A percentile compares a stretch with the other conserved stretches of the same genome.
phyloP scores from a whole-genome alignment of 2,797 vertebrate genomes.

The Loriculus beryllinus region DNA sequence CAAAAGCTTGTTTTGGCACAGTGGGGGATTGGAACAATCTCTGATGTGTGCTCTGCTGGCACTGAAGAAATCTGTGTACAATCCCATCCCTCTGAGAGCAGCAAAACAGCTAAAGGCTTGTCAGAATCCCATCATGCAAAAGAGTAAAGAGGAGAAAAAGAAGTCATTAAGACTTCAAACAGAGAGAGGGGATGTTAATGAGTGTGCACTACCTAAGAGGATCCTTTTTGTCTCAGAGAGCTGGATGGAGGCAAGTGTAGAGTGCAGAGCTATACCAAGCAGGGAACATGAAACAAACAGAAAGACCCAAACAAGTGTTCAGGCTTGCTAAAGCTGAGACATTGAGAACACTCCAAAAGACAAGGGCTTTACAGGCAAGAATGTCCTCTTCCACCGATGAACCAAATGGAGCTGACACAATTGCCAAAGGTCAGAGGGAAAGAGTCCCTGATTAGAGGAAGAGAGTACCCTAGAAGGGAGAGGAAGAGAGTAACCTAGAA shows the following conservation, averaged over 20 bases:
- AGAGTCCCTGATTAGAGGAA: neutral
- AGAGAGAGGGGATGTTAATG: neutral
- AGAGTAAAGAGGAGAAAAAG: neutral
- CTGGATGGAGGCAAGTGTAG: neutral
- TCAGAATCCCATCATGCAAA: neutral
- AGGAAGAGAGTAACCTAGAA: neutral
- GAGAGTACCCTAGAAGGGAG: neutral
- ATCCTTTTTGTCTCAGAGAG: neutral
- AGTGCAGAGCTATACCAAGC: neutral
- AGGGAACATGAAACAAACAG: neutral
- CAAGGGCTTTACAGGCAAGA: neutral
- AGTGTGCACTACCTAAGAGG: neutral
- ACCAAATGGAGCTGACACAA: conserved; percentile 3
- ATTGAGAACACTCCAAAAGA: neutral
- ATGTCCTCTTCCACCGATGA: neutral
- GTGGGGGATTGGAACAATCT: neutral
- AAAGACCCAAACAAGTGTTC: neutral
- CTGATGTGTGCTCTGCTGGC: neutral
- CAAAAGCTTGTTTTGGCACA: neutral
- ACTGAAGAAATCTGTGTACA: neutral
- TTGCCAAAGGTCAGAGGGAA: neutral
- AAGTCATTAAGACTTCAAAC: neutral
- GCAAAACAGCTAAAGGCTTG: neutral
- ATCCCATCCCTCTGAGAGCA: neutral
- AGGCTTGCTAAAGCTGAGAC: neutral